Conservation (phyloP, 1,140 invertebrate species). For the Trichonephila clavata region DNA sequence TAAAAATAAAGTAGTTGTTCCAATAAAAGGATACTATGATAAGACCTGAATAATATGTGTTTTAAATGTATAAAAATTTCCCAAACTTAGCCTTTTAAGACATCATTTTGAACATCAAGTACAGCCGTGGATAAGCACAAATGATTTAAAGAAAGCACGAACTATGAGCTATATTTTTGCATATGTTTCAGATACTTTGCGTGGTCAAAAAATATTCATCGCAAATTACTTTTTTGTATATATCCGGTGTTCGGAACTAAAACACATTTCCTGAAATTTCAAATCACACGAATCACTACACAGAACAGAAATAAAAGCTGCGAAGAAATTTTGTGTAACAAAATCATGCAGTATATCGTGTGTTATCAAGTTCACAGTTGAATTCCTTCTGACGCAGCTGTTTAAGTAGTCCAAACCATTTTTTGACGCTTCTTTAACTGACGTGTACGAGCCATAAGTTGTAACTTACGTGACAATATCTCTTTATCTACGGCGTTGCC, state of each 20-base stretch:
- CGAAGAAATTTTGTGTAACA: not conserved
- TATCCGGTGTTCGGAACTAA: not conserved
- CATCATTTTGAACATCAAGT: too few species aligned
- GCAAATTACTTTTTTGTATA: not conserved
- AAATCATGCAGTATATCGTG: not conserved
- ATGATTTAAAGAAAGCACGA: too few species aligned
- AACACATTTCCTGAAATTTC: not conserved
- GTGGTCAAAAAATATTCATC: not conserved
- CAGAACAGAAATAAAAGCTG: not conserved
- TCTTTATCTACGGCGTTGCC: conserved; percentile 37
- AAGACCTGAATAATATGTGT: too few species aligned
- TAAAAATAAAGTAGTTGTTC: too few species aligned
- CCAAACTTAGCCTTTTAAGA: too few species aligned
- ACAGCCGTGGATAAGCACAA: too few species aligned
- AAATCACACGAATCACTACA: not conserved
- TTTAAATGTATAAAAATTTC: too few species aligned
- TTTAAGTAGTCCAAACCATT: not conserved
- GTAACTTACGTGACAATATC: conserved; percentile 56
- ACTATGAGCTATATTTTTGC: too few species aligned
- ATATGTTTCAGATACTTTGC: not conserved
- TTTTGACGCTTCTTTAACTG: not conserved
- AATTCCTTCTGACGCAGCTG: conserved; percentile 18
- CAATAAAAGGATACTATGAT: too few species aligned
- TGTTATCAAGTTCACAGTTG: not conserved
- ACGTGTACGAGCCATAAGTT: not conserved